A percentile compares a stretch with the other conserved stretches of the same genome.
Evolutionary conservation across 2,113 vertebrate genomes (phyloP).

Genomic region (Phaethon lepturus): DNA sequence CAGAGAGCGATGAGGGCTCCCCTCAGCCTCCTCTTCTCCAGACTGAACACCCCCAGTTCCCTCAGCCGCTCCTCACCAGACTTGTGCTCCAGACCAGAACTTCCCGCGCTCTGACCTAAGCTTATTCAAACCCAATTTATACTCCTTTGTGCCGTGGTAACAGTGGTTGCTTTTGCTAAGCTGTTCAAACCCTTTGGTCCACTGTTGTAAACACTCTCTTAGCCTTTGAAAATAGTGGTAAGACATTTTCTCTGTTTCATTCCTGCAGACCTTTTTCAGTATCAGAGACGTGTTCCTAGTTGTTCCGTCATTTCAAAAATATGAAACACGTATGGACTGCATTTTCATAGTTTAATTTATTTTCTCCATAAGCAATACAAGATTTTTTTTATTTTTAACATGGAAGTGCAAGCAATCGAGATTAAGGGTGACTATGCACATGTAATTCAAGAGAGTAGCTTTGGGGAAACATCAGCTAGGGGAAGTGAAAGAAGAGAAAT

Average conservation of each 20-base stretch:
- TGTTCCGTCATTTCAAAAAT: background rate
- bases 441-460: background rate
- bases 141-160: no score
- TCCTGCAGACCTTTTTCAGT: background rate
- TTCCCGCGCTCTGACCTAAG: accelerated
- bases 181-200: background rate
- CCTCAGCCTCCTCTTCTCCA: no score
- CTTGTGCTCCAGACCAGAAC: no score
- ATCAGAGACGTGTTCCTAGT: accelerated
- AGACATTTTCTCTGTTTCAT: background rate
- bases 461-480: background rate
- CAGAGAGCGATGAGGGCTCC: no score
- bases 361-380: background rate
- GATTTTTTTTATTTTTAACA: accelerated
- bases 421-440: background rate
- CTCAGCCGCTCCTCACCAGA: no score
- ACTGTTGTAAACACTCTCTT: accelerated
- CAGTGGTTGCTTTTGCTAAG: background rate
- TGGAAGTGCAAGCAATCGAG: background rate
- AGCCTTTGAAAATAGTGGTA: background rate
- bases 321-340: background rate
- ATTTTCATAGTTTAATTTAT: background rate
- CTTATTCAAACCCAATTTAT: background rate
- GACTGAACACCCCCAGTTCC: no score
- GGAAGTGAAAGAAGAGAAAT: background rate